Evolutionary conservation across 2,113 vertebrate species (phyloP), one percentile per base, ranked within the genome.

Genomic region (Nothobranchius furzeri): DNA sequence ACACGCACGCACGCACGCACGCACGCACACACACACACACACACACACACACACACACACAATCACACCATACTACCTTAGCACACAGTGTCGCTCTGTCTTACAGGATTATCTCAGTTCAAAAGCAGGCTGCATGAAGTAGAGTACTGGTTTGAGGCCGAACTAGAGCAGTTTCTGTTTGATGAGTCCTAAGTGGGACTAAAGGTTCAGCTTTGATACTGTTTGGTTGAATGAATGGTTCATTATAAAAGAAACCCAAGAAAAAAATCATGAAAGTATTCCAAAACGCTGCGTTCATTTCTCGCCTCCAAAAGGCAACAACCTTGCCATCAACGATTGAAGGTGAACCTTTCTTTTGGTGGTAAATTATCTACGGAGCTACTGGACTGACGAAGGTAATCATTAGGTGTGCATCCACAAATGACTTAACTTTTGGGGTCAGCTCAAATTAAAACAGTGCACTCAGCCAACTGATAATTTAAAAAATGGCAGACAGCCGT

Each of bases 31-130:
- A 72, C 49, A 60, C 59, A 67, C 65, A 54, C 42, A 58, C 52
- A 61, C 52, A 47, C 35, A 75, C 45, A 67, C 60, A 70, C 48
- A 59, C 60, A 68, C 66, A 55, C 37, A 52, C 53, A 67, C 62
- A 68, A 24, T 52, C 53, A 46, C 57, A 70, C 65, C 72, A 49
- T 55, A 49, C 65, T 69, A 82, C 85, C 81, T 81, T 81, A 78
- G 74, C 72, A 69, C 78, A 75, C 72, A 65, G 76, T 35, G 63
- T 54, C 47, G 56, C 70, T 71, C 78, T 79, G 84, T 85, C 81
- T 76, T 12, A 48, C 24, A 60, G 70, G 42, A 70, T 87, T 84
- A 87, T 35, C 40, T 57, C 35, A 17, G 73, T 76, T 73, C 71
- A 70, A 63, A 20, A 66, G 73, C 37, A n/a, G 72, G 59, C 52